Evolutionary conservation across 2,797 vertebrate genomes (phyloP), one percentile per base, ranked within the genome.

Genomic region (Salarias fasciatus): DNA sequence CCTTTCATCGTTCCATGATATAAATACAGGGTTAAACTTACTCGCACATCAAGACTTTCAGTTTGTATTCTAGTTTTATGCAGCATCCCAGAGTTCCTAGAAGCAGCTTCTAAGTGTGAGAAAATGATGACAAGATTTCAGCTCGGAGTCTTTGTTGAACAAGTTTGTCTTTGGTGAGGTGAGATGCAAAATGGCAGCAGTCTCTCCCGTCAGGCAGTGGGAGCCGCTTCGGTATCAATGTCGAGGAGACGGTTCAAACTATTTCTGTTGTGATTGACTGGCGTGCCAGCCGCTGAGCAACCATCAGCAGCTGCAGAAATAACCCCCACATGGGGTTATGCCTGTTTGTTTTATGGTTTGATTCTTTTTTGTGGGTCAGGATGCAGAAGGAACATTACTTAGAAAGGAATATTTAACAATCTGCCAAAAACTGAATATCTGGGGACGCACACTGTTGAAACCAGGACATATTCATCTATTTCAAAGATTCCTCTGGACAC

Each of bases 321-420:
- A 87, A 83, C 79, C 82, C 78, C 78, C 82, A 77, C 75, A 77
- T 72, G 85, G 80, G 86, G 82, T 84, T 86, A 70, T 53, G 48
- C 72, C 83, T 86, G 85, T 90, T 90, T 89, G 85, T 88, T 89
- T 82, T 88, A 71, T 73, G 69, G 70, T 85, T 86, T 84, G 81
- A 83, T 84, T 86, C 18, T 24, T 80, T 83, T 86, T 89, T 89
- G 78, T 89, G 86, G 89, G 86, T 89, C 86, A 88, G 65, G 75
- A 88, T 84, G 78, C 86, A 86, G 86, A 88, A 85, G 81, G 70
- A 86, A 77, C 83, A 83, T 88, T 86, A 87, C 84, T 82, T 85
- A 79, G 67, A 88, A 86, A 84, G 73, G 71, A 89, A 89, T 89
- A 84, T 88, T 91, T 83, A 87, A 87, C 86, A 88, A 84, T 84